Base-by-base conservation (phyloP, 2,888 invertebrate genomes). In the Platycheirus rosarum region DNA sequence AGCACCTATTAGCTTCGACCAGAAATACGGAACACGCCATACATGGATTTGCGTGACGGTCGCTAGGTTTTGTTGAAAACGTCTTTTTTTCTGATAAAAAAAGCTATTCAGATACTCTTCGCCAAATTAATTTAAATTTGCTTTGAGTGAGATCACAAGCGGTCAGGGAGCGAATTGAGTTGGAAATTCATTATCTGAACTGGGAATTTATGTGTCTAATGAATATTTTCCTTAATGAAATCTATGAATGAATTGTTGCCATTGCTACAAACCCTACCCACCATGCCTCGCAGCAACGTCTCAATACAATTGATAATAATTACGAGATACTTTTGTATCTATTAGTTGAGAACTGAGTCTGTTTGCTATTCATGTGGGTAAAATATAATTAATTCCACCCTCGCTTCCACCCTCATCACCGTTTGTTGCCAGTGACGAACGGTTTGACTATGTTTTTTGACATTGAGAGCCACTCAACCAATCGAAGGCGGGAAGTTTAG, bases 91-190 rank as follows among this genome's bases (percentile, higher is more conserved):
- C 8, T 32, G 3, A 6, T 6, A 63, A 77, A 82, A 68, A 69
- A 77, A 63, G 73, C 78, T 46, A 84, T 78, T 78, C 84, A 74
- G 14, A 42, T 44, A 63, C 46, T 76, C 65, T 55, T 18, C 53
- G 49, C 71, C 55, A 82, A 82, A 82, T 82, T 82, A 82, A 82
- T 82, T 82, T 82, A 82, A 82, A 82, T 77, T 82, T 76, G 70
- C 79, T 70, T 71, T 66, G 66, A 80, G 60, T 76, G 65, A 76
- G 65, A 69, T 40, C 74, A 57, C 62, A 68, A 20, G 66, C 13
- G 68, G 26, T 46, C 29, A 40, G 60, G 48, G 13, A 32, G 6
- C n/a, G 7, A 46, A 37, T 37, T 26, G 62, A 11, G 65, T 49
- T 65, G 40, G 2, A 37, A 20, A 46, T 44, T 44, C 57, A 60